Evolutionary conservation across 2,888 invertebrate genomes (phyloP), one percentile per base, ranked within the genome.

Genomic region (Mesorhabditis belari): DNA sequence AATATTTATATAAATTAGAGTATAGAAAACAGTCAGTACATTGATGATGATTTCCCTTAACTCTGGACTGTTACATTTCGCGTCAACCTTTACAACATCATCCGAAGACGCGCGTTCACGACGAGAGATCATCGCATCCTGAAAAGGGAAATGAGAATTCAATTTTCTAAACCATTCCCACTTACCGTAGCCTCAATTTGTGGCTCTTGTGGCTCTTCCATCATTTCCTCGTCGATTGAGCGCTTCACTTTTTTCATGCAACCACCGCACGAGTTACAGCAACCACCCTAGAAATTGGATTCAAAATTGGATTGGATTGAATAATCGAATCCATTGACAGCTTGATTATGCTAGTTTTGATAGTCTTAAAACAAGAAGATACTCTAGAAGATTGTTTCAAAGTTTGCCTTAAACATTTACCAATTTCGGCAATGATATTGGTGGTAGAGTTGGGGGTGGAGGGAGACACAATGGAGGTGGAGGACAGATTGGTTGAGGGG

Each of bases 41-140:
- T 55, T 58, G 55, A 65, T 64, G 17, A 67, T 70, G n/a, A 70
- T 67, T 23, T 63, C 60, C 17, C 63, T 44, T 9, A 70, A 55
- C 6, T 64, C 60, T 27, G 63, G 63, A 23, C 63, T 62, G 28
- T 70, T 67, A 29, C 70, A 70, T 21, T 63, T 67, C 25, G 60
- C 63, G 49, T 63, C 52, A 3, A 59, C 29, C 19, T 59, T 44
- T 5, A 59, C 62, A 12, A 62, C 56, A 9, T 62, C 62, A 23
- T 62, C 59, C 12, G 51, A 25, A 9, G 59, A 51, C 21, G 57
- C 61, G 49, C 61, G 51, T 25, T 58, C 52, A 29, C 28, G 53
- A 6, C 57, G 21, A 17, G 21, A 19, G 19, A n/a, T 55, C 12
- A 35, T 35, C n/a, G n/a, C n/a, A n/a, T n/a, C n/a, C n/a, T n/a